phyloP scores from a whole-genome alignment of 1,140 invertebrate genomes.

The Ceratina japonica region DNA sequence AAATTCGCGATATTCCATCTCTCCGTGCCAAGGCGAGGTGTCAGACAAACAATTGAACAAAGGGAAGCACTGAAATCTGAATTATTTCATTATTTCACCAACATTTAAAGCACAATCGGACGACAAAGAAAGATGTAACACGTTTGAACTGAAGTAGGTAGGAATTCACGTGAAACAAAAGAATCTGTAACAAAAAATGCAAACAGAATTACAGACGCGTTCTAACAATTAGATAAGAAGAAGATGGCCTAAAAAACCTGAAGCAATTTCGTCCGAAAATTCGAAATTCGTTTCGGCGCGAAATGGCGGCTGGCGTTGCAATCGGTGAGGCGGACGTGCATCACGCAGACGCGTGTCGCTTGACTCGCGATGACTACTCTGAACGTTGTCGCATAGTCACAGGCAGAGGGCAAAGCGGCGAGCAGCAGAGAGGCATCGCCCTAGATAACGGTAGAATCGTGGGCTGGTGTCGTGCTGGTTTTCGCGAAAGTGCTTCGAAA shows the following conservation, averaged over 20 bases:
- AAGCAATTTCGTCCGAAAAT: background rate
- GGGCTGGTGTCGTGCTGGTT: conserved; percentile 59
- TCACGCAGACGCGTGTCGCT: background rate
- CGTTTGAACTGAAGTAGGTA: background rate
- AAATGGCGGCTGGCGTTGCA: background rate
- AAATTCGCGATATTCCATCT: too few relatives aligned
- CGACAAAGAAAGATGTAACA: background rate
- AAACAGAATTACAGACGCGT: background rate
- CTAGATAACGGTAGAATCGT: conserved; percentile 78
- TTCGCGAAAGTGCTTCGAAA: conserved; percentile 50
- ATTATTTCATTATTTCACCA: background rate
- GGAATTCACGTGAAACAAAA: background rate
- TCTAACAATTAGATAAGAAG: background rate
- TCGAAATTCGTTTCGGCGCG: background rate
- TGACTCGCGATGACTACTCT: background rate
- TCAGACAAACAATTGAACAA: background rate
- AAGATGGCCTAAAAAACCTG: too few relatives aligned
- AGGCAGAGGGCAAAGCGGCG: conserved; percentile 62
- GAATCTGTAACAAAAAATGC: background rate
- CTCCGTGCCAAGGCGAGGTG: too few relatives aligned
- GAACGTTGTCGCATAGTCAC: conserved; percentile 17
- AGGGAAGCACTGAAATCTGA: background rate
- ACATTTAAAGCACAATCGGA: background rate
- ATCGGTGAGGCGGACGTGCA: background rate
- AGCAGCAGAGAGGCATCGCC: conserved; percentile 74